Evolutionary conservation across 2,113 vertebrate genomes (phyloP), one percentile per base, ranked within the genome.

Genomic region (Hipposideros armiger): DNA sequence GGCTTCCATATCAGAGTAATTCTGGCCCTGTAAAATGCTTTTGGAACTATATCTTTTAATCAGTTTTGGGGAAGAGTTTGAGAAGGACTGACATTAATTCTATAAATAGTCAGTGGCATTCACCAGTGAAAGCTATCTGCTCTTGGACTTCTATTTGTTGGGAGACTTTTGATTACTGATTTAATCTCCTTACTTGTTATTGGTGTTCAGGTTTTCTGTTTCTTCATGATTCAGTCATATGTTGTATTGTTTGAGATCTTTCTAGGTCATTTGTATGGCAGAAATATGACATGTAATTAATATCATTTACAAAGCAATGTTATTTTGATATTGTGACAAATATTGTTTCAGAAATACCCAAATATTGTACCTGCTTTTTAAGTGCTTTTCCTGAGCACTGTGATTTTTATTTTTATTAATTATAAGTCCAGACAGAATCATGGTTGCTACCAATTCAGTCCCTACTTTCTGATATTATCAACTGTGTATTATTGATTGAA

Each of bases 281-380:
- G 42, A 81, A 95, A 86, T 95, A 67, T 36, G 91, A 78, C 19
- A n/a, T 54, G 20, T 89, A 96, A 74, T 54, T 87, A 72, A 52
- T 67, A 30, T 54, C 32, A 90, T 85, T 81, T 89, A 60, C 24
- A 81, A 70, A 89, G 22, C 58, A 80, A 10, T 69, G 14, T 62
- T 91, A 62, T 73, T 88, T 88, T 52, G 28, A 72, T 20, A 73
- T 36, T 87, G 5, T 90, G 58, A 95, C 36, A 90, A 32, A 66
- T 36, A n/a, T 30, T 90, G 22, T 85, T 90, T 93, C 58, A 80
- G 13, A 92, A 92, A 67, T 86, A 70, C n/a, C 9, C 19, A 89
- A 40, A 70, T 94, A 45, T 30, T 73, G 17, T 86, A 40, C 45
- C 54, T 70, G 70, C 32, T 76, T 82, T 52, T 83, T 36, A 92